Base-by-base conservation (phyloP, 2,113 vertebrate genomes). In the Passer montanus region DNA sequence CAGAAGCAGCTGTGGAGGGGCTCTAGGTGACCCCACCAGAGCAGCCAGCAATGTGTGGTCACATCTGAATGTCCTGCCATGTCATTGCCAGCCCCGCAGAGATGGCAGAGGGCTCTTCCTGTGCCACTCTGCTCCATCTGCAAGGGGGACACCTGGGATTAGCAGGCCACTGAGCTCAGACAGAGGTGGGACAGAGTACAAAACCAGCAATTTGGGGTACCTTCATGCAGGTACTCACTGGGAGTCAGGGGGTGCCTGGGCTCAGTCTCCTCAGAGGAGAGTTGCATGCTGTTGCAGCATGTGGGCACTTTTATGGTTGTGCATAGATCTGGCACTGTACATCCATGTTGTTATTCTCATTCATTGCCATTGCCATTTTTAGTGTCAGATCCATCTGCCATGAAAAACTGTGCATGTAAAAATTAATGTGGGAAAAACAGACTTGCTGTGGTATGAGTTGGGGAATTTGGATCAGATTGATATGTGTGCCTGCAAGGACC, bases 261-360 rank as follows among this genome's bases (percentile, higher is more conserved):
- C 9, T 39, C 59, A 9, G 52, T 72, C 13, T 3, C 14, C 41
- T 76, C 68, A 35, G 68, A 60, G 33, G 16, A 56, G 8, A 6
- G 15, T 30, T 26, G 35, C 35, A 37, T 37, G 35, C 46, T 31
- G 14, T 37, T 60, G 24, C 21, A 43, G 62, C 0, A 0, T 46
- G 55, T 47, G 63, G 59, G 28, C 23, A 26, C 18, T 15, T 39
- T 23, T 20, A 31, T 60, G 43, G n/a, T 2, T 20, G 5, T 30
- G 23, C 33, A 23, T 4, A 39, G 15, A 8, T 43, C 35, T 84
- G 60, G 18, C 44, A 35, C 19, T 46, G 7, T 11, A 24, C 30
- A 39, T n/a, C 10, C 15, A 3, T 16, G 9, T 21, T n/a, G 30
- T 50, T 79, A 31, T 60, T 83, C 43, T 69, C 41, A 39, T 37